phyloP scores from a whole-genome alignment of 1,140 invertebrate species.

The Caenorhabditis inopinata region DNA sequence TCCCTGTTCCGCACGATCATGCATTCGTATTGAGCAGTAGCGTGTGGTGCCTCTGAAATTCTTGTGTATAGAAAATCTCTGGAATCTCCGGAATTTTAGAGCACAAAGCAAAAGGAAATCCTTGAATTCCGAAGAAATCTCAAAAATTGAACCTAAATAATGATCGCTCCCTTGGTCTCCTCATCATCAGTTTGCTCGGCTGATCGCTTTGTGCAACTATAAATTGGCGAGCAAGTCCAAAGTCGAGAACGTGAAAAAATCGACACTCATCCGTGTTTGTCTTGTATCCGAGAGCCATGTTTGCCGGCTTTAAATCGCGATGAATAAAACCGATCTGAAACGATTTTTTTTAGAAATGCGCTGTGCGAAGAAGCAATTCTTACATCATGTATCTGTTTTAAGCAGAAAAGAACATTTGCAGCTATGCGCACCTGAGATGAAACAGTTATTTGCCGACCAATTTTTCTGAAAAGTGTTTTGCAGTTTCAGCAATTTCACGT shows the following conservation, averaged over 20 bases:
- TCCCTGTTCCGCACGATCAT: constrained; percentile 39
- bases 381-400: constrained; percentile 56
- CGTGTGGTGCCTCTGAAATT: constrained; percentile 41
- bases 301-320: constrained; percentile 88
- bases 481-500: neutral
- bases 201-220: constrained; percentile 68
- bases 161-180: constrained; percentile 88
- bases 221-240: constrained; percentile 93
- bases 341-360: neutral
- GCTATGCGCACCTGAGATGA: constrained; percentile 53
- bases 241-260: constrained; percentile 93
- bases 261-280: constrained; percentile 3
- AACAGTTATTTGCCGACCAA: constrained; percentile 33
- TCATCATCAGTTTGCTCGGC: constrained; percentile 80
- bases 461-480: constrained; percentile 7
- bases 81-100: too few species aligned
- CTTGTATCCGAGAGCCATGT: constrained; percentile 50
- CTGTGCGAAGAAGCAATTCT: too few species aligned
- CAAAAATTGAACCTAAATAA: constrained; percentile 40
- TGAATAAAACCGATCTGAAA: constrained; percentile 81
- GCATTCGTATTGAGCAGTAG: constrained; percentile 32
- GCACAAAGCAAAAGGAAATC: too few species aligned
- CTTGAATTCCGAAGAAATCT: too few species aligned
- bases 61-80: too few species aligned
- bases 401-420: constrained; percentile 53